A percentile compares a stretch with the other conserved stretches of the same genome.
Conservation (phyloP, 2,888 invertebrate species). For the Parelbella ahira region DNA sequence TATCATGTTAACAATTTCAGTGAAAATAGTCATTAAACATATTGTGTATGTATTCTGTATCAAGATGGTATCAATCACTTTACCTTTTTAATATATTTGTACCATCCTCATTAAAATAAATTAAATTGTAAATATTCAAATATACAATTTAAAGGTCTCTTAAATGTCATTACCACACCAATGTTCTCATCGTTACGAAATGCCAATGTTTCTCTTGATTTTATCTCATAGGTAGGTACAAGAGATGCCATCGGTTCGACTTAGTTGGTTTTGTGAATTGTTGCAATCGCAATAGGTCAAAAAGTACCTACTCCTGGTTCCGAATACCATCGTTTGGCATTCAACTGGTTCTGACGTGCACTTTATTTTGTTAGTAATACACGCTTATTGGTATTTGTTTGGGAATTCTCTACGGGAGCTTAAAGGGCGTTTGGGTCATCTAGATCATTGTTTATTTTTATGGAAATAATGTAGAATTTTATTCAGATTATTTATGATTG, state of each 20-base stretch:
- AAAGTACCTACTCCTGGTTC: conserved; percentile 25
- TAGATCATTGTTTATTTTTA: no score
- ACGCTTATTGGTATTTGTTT: conserved; percentile 13
- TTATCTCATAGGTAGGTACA: conserved; percentile 12
- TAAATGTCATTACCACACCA: conserved; percentile 21
- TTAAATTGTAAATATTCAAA: conserved; percentile 1
- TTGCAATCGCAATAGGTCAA: conserved; percentile 31
- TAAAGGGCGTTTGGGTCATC: neutral
- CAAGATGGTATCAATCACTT: no score
- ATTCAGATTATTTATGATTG: no score
- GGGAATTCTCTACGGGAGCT: conserved; percentile 1
- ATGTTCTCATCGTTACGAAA: conserved; percentile 7
- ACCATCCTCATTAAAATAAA: no score
- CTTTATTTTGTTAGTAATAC: conserved; percentile 9
- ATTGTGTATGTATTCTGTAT: no score
- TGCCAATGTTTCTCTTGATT: conserved; percentile 15
- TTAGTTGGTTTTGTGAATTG: conserved; percentile 18
- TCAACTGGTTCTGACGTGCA: conserved; percentile 17
- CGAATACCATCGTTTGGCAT: conserved; percentile 31
- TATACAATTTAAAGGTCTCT: neutral
- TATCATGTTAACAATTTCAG: no score
- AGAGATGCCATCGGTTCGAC: conserved; percentile 5
- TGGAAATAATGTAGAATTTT: no score
- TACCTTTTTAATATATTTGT: no score
- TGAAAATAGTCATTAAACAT: no score